Evolutionary conservation across 2,113 vertebrate genomes (phyloP).

Genomic region (Mellivora capensis): DNA sequence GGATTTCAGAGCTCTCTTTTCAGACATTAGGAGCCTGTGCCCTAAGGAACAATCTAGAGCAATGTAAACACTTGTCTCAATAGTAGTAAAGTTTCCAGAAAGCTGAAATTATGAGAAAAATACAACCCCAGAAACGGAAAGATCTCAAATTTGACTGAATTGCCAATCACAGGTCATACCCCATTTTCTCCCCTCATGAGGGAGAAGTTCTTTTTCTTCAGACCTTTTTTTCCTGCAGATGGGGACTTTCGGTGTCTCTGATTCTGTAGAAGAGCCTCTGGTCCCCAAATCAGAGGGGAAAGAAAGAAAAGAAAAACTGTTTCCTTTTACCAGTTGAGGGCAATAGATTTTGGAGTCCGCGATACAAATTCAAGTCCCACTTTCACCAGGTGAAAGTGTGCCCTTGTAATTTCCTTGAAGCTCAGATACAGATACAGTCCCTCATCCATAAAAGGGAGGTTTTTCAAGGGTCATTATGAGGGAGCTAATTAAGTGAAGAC

Average conservation of each 20-base stretch:
- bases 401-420: not conserved
- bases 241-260: not conserved
- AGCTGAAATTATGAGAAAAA: conserved; percentile 19
- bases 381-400: no score
- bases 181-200: not conserved
- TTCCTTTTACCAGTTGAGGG: conserved; percentile 1
- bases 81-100: not conserved
- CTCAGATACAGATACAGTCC: not conserved
- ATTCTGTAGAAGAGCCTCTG: not conserved
- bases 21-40: not conserved
- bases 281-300: not conserved
- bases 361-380: not conserved
- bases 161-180: not conserved
- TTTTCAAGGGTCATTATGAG: not conserved
- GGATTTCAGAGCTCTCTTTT: not conserved
- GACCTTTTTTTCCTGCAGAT: not conserved
- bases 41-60: not conserved
- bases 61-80: not conserved
- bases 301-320: not conserved
- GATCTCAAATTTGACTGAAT: not conserved
- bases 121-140: not conserved
- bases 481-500: not conserved
- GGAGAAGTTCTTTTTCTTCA: not conserved
- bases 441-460: not conserved
- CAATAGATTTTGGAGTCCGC: not conserved